Conservation (phyloP, 2,888 invertebrate species). For the Melanotus villosus region DNA sequence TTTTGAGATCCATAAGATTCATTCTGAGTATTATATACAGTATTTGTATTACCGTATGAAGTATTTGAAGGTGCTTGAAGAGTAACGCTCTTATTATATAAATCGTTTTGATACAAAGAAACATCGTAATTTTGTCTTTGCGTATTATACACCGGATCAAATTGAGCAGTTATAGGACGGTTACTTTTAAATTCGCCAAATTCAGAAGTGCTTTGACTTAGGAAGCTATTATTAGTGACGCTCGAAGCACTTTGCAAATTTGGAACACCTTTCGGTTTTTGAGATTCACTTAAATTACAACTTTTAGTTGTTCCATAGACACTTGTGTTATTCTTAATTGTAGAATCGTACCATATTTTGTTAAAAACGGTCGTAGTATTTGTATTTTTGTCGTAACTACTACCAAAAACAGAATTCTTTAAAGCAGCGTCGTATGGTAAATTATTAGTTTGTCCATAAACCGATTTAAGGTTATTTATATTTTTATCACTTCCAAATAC, state of each 20-base stretch:
- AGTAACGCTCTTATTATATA: constrained; percentile 17
- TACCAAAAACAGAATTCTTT: background rate
- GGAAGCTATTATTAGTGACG: background rate
- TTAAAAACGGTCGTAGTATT: constrained; percentile 67
- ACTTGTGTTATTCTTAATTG: constrained; percentile 48
- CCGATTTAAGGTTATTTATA: constrained; percentile 10
- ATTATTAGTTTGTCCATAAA: constrained; percentile 31
- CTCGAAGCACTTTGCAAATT: background rate
- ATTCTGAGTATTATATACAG: constrained; percentile 22
- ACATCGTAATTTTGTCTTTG: constrained; percentile 18
- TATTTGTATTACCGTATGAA: constrained; percentile 20
- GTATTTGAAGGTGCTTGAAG: too few species aligned
- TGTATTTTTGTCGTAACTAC: constrained; percentile 48
- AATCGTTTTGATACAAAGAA: constrained; percentile 4
- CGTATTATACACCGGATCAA: constrained; percentile 18
- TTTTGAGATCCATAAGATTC: constrained; percentile 33
- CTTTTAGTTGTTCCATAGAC: constrained; percentile 35
- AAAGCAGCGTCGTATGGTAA: background rate
- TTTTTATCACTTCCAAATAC: constrained; percentile 43
- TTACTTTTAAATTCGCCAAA: constrained; percentile 61
- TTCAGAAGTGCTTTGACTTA: constrained; percentile 50
- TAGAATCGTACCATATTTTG: constrained; percentile 70
- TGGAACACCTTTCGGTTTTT: constrained; percentile 21
- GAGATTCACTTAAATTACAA: constrained; percentile 37
- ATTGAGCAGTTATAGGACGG: constrained; percentile 46